phyloP scores from a whole-genome alignment of 1,140 invertebrate species.

The Drosophila murphyi region DNA sequence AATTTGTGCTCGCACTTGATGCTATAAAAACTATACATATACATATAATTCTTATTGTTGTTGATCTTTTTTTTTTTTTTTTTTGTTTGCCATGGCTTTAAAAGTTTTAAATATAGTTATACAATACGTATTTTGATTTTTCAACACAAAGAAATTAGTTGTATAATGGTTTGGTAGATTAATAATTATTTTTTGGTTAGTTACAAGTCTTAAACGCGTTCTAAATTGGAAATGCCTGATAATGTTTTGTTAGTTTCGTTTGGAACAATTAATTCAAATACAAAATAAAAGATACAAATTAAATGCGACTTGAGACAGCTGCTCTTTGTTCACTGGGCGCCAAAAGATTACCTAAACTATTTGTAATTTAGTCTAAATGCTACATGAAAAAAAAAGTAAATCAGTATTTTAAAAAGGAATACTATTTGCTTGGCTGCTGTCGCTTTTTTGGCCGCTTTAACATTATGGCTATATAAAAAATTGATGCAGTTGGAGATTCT shows the following conservation, averaged over 20 bases:
- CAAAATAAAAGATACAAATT: conserved; percentile 25
- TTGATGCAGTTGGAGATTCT: conserved; percentile 54
- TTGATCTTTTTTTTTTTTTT: neutral
- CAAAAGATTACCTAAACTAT: conserved; percentile 57
- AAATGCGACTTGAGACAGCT: conserved; percentile 46
- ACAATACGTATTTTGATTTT: conserved; percentile 49
- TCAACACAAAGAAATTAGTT: conserved; percentile 41
- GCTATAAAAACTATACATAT: conserved; percentile 35
- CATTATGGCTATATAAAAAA: conserved; percentile 65
- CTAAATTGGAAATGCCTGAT: conserved; percentile 69
- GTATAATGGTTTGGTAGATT: conserved; percentile 57
- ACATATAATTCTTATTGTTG: conserved; percentile 6
- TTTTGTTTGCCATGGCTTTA: conserved; percentile 16
- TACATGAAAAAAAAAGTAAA: conserved; percentile 59
- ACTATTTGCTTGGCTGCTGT: conserved; percentile 58
- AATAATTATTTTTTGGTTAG: conserved; percentile 83
- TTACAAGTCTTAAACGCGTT: conserved; percentile 79
- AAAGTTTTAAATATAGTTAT: conserved; percentile 35
- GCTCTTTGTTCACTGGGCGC: conserved; percentile 66
- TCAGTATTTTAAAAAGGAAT: conserved; percentile 62
- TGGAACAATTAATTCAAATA: conserved; percentile 17
- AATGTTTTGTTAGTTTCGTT: conserved; percentile 64
- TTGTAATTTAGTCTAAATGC: conserved; percentile 69
- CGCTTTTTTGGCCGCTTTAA: conserved; percentile 59
- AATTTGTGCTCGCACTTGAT: conserved; percentile 27